Evolutionary conservation across 2,797 vertebrate species (phyloP).

Genomic region (Brotogeris chrysoptera): DNA sequence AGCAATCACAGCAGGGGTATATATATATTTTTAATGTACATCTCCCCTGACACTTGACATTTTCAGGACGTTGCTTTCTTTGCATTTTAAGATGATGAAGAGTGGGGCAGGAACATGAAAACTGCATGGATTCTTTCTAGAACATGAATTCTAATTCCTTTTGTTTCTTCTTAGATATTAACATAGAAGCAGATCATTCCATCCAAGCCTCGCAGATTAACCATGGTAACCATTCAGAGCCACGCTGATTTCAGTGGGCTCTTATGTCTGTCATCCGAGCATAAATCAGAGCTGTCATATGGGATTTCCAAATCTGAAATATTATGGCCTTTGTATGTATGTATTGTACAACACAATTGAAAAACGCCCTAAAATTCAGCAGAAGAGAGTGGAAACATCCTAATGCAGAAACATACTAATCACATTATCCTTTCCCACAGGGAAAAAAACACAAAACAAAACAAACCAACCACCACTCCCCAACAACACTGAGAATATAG

Average conservation of each 20-base stretch:
- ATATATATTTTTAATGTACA: background rate
- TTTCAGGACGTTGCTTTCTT: background rate
- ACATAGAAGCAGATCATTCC: background rate
- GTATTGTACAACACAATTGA: background rate
- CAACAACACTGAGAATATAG: background rate
- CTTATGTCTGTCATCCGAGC: background rate
- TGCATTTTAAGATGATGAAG: background rate
- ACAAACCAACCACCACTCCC: background rate
- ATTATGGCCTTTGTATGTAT: background rate
- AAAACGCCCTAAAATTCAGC: background rate
- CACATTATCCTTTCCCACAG: background rate
- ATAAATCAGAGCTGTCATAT: background rate
- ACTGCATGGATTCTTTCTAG: background rate
- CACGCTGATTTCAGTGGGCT: background rate
- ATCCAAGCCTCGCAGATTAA: background rate
- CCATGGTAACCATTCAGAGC: constrained; percentile 52
- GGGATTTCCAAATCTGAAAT: background rate
- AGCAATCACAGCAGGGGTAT: background rate
- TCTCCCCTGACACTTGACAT: background rate
- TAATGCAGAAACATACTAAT: background rate
- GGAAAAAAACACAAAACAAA: fast-evolving
- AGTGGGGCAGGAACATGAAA: background rate
- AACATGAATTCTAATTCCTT: background rate
- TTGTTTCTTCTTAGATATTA: constrained; percentile 15
- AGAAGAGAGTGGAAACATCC: background rate